Conservation (phyloP, 2,888 invertebrate species). For the Mechanitis mazaeus region DNA sequence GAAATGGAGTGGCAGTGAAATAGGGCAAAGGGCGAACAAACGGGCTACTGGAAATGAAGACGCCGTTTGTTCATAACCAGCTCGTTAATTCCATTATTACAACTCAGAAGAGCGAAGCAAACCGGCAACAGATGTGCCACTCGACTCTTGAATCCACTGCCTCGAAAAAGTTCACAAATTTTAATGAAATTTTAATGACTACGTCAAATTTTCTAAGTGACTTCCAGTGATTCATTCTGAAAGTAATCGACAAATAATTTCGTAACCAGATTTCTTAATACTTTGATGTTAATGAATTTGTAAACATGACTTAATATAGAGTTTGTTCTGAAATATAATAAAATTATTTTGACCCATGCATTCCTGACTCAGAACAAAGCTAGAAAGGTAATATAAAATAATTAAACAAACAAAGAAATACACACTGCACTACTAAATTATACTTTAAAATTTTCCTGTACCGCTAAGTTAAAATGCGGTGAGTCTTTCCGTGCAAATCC, state of each 20-base stretch:
- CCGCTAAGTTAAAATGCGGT: slow-evolving; percentile 23
- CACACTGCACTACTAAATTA: slow-evolving; percentile 5
- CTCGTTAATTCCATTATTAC: slow-evolving; percentile 75
- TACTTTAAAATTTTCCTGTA: slow-evolving; percentile 13
- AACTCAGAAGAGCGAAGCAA: slow-evolving; percentile 66
- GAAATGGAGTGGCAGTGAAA: slow-evolving; percentile 72
- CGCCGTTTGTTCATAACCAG: slow-evolving; percentile 75
- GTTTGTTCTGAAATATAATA: too few relatives aligned
- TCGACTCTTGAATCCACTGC: slow-evolving; percentile 53
- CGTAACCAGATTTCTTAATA: slow-evolving; percentile 1
- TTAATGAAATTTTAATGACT: slow-evolving; percentile 27
- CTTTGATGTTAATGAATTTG: neutral
- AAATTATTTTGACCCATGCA: too few relatives aligned
- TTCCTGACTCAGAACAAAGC: too few relatives aligned
- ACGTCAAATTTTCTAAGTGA: slow-evolving; percentile 10
- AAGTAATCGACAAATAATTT: slow-evolving; percentile 1
- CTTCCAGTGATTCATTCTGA: neutral
- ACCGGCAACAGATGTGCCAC: slow-evolving; percentile 72
- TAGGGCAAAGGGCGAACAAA: slow-evolving; percentile 65
- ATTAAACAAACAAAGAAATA: neutral
- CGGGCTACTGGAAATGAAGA: slow-evolving; percentile 71
- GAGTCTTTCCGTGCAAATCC: slow-evolving; percentile 24
- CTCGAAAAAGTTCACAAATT: slow-evolving; percentile 32
- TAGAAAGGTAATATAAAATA: too few relatives aligned
- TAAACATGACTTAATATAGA: too few relatives aligned